Conservation (phyloP, 2,113 vertebrate genomes). For the Eretmochelys imbricata region DNA sequence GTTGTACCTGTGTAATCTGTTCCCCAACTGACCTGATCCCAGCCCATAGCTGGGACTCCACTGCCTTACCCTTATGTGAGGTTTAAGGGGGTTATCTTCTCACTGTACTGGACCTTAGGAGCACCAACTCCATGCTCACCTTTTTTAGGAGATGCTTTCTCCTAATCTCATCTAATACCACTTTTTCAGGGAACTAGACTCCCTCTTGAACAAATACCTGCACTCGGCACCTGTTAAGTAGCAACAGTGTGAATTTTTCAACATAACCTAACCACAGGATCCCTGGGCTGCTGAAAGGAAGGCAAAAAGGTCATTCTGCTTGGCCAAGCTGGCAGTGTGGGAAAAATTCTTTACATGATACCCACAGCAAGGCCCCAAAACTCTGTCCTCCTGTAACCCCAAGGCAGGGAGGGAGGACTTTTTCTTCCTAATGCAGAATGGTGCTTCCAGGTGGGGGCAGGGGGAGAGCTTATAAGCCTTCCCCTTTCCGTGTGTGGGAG, state of each 20-base stretch:
- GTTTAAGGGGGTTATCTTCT: not conserved
- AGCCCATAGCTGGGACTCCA: not conserved
- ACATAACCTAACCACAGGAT: not conserved
- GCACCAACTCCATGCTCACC: not conserved
- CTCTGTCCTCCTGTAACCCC: accelerated
- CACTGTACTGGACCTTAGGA: not conserved
- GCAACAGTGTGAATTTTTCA: not conserved
- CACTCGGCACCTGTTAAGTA: not conserved
- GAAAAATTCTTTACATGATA: not conserved
- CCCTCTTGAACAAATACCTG: not conserved
- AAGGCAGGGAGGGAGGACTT: not conserved
- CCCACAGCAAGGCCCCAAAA: not conserved
- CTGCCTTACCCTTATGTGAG: not conserved
- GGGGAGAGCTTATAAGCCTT: not conserved
- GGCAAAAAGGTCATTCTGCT: not conserved
- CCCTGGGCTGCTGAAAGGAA: not conserved
- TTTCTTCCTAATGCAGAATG: not conserved
- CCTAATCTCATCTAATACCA: not conserved
- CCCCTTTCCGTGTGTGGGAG: not conserved
- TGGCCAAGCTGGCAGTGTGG: not conserved
- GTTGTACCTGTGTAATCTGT: not conserved
- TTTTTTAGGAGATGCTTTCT: not conserved
- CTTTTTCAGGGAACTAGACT: not conserved
- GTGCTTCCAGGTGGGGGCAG: accelerated
- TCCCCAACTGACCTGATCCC: not conserved